Percentiles rank a stretch among this genome's conserved stretches.
phyloP scores from a whole-genome alignment of 2,797 vertebrate genomes.

The Sebastes trivittatus region DNA sequence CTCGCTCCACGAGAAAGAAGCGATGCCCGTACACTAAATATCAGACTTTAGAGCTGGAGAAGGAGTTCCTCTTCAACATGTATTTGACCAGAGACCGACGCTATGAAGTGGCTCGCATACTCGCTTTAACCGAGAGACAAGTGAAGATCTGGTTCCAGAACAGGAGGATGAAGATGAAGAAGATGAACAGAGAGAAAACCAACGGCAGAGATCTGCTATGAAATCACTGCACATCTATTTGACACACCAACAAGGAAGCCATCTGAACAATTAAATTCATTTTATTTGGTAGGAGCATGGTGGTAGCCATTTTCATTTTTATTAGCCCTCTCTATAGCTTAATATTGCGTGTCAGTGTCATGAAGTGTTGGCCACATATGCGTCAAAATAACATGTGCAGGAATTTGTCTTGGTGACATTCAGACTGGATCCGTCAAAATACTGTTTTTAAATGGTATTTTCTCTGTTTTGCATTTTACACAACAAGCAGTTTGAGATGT shows the following conservation, averaged over 20 bases:
- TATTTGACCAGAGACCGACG: conserved; percentile 97
- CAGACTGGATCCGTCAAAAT: background rate
- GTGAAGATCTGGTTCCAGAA: conserved; percentile 99
- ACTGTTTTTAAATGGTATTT: background rate
- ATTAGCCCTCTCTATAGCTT: background rate
- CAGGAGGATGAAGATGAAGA: conserved; percentile 99
- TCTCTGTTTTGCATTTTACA: conserved; percentile 5
- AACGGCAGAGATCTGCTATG: conserved; percentile 87
- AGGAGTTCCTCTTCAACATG: conserved; percentile 99
- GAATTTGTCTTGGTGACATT: background rate
- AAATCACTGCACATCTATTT: conserved; percentile 13
- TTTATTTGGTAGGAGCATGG: conserved; percentile 27
- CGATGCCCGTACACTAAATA: conserved; percentile 98
- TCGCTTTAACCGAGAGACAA: conserved; percentile 97
- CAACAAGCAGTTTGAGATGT: background rate
- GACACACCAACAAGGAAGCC: conserved; percentile 33
- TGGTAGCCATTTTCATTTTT: conserved; percentile 20
- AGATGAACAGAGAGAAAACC: conserved; percentile 95
- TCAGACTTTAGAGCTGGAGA: conserved; percentile 98
- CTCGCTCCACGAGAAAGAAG: conserved; percentile 97
- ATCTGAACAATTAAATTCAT: conserved; percentile 40
- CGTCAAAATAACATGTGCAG: conserved; percentile 7
- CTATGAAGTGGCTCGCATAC: conserved; percentile 96
- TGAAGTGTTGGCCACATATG: background rate
- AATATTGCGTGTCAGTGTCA: conserved; percentile 9